These are phyloP conservation scores for Thera obeliscata DNA, from an alignment of 2,888 invertebrate genomes.

Conservation along the genomic window DNA sequence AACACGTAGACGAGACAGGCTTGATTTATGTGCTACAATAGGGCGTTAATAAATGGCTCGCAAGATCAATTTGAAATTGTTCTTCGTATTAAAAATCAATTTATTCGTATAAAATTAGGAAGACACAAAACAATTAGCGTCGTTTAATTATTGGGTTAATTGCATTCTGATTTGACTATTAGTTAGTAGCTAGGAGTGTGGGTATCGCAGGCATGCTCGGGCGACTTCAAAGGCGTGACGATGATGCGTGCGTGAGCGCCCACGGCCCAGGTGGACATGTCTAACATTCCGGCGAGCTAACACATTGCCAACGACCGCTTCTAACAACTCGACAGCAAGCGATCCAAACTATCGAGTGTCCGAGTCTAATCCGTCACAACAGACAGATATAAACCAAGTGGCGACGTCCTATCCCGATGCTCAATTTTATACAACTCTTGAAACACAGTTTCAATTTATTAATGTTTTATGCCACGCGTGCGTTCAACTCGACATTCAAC, in stretches of 20 bases:
- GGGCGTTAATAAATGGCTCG: constrained; percentile 40
- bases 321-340: constrained; percentile 55
- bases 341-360: constrained; percentile 55
- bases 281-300: constrained; percentile 60
- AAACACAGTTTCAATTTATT: constrained; percentile 17
- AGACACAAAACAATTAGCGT: constrained; percentile 53
- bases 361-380: constrained; percentile 53
- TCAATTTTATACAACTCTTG: constrained; percentile 6
- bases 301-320: constrained; percentile 63
- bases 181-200: constrained; percentile 45
- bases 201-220: constrained; percentile 48
- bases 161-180: constrained; percentile 50
- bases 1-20: constrained; percentile 42
- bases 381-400: constrained; percentile 38
- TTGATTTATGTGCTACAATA: constrained; percentile 44
- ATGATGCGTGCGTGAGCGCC: constrained; percentile 57
- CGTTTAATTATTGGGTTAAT: constrained; percentile 59
- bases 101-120: constrained; percentile 38
- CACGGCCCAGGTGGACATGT: constrained; percentile 73
- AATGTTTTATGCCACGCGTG: constrained; percentile 14
- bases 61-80: constrained; percentile 37
- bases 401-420: constrained; percentile 14
- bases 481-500: too few species aligned
- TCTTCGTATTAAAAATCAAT: constrained; percentile 37
- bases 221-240: constrained; percentile 63